Percentiles rank a stretch among this genome's conserved stretches.
Conservation (phyloP, 2,113 vertebrate genomes). For the Trematomus loennbergii region DNA sequence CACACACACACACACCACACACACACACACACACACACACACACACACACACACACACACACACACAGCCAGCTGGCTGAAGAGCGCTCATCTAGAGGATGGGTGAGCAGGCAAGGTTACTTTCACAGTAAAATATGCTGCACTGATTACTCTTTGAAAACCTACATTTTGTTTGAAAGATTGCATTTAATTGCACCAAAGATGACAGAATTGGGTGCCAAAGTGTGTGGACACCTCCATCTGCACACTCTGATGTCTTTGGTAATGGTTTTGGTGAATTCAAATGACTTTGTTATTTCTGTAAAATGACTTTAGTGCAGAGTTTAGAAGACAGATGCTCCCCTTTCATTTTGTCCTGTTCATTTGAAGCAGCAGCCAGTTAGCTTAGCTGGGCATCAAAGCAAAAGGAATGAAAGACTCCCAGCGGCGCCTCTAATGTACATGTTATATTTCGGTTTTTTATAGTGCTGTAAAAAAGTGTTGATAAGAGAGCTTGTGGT, state of each 20-base stretch:
- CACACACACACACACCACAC: conserved; percentile 6
- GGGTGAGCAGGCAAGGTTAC: conserved; percentile 57
- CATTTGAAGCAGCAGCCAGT: not conserved
- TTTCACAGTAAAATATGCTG: conserved; percentile 44
- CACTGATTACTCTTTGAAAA: conserved; percentile 29
- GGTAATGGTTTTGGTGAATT: not conserved
- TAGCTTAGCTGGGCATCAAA: not conserved
- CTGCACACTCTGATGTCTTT: not conserved
- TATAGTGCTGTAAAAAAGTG: not conserved
- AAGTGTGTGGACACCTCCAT: not conserved
- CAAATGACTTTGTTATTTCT: not conserved
- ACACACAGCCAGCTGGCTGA: conserved; percentile 46
- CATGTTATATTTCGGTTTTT: not conserved
- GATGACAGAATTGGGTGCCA: not conserved
- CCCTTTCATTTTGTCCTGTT: not conserved
- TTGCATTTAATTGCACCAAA: not conserved
- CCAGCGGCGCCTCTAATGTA: not conserved
- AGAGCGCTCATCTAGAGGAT: conserved; percentile 41
- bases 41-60: conserved; percentile 6
- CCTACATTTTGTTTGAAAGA: conserved; percentile 21
- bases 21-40: not conserved
- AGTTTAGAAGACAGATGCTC: not conserved
- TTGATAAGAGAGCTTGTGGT: not conserved
- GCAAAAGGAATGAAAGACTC: not conserved
- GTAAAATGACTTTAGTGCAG: not conserved